Conservation (phyloP, 2,113 vertebrate genomes). For the Megaceryle maxima region DNA sequence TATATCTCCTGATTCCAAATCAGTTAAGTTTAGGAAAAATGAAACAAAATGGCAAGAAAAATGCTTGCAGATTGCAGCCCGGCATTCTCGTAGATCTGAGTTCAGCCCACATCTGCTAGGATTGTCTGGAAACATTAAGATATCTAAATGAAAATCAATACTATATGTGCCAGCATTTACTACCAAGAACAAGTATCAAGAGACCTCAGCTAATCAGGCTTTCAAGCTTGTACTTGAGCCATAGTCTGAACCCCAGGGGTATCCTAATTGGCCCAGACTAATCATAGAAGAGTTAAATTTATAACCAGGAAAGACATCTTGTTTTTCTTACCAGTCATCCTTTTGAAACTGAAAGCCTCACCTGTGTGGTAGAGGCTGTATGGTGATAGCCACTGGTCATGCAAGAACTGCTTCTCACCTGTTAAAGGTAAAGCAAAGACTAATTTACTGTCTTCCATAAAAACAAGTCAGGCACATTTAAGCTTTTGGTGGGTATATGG, state of each 20-base stretch:
- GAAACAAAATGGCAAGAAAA: conserved; percentile 91
- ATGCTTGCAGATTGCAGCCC: conserved; percentile 87
- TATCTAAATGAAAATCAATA: conserved; percentile 99
- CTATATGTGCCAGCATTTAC: conserved; percentile 87
- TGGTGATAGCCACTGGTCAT: conserved; percentile 62
- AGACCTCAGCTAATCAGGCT: conserved; percentile 83
- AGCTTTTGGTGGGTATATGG: conserved; percentile 57
- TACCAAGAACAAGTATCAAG: conserved; percentile 84
- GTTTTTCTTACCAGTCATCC: conserved; percentile 79
- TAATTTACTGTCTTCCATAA: conserved; percentile 72
- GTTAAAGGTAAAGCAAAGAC: conserved; percentile 73
- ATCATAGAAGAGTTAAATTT: conserved; percentile 84
- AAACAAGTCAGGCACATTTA: conserved; percentile 63
- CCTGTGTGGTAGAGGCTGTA: conserved; percentile 67
- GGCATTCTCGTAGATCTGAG: conserved; percentile 82
- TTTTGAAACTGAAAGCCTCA: conserved; percentile 64
- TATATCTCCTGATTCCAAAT: conserved; percentile 92
- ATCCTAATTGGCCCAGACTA: conserved; percentile 82
- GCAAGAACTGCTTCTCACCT: conserved; percentile 76
- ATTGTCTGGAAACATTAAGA: conserved; percentile 95
- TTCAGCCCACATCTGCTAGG: conserved; percentile 83
- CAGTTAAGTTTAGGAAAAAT: conserved; percentile 98
- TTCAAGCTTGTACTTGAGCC: conserved; percentile 77
- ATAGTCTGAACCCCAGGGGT: conserved; percentile 76
- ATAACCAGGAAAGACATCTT: conserved; percentile 82